phyloP scores from a whole-genome alignment of 2,797 vertebrate genomes.

The Ibycter americanus region DNA sequence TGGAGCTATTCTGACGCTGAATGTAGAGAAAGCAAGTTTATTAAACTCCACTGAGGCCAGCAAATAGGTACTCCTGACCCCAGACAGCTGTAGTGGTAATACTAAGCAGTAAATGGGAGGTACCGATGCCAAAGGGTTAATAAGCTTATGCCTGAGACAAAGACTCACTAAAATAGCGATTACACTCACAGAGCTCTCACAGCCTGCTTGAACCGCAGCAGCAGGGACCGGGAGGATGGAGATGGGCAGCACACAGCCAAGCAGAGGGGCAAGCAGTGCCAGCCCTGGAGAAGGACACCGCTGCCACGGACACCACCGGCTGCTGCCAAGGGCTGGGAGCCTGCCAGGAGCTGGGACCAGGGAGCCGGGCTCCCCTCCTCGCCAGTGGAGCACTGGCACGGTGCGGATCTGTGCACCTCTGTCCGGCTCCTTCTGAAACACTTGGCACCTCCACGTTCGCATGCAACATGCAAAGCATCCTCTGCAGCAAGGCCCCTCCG shows the following conservation, averaged over 20 bases:
- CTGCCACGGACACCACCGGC: rapidly evolving
- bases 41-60: neutral
- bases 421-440: neutral
- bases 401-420: neutral
- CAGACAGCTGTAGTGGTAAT: rapidly evolving
- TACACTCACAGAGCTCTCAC: neutral
- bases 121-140: neutral
- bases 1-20: neutral
- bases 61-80: rapidly evolving
- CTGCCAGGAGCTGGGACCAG: rapidly evolving
- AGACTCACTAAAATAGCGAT: neutral
- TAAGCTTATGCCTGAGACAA: neutral
- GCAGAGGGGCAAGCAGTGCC: neutral
- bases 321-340: neutral
- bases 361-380: neutral
- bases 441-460: rapidly evolving
- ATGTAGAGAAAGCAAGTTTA: neutral
- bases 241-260: neutral
- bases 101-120: neutral
- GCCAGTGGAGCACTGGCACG: rapidly evolving
- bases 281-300: neutral
- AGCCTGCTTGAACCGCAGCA: neutral
- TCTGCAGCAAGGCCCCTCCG: neutral
- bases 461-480: rapidly evolving
- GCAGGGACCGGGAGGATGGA: neutral